Evolutionary conservation across 2,113 vertebrate species (phyloP).

Genomic region (Spea multiplicata): DNA sequence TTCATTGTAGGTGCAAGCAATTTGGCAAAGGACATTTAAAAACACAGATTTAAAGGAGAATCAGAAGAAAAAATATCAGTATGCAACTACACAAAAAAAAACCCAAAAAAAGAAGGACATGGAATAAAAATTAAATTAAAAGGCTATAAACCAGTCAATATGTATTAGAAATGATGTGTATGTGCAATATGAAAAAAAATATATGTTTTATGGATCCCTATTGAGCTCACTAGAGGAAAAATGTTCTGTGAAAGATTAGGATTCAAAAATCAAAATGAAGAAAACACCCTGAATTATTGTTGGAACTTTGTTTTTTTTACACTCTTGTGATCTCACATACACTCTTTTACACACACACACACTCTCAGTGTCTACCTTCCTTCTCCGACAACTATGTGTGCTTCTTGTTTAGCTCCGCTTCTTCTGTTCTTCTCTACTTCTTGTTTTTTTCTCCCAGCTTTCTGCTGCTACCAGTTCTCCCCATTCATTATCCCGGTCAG

Average conservation of each 20-base stretch:
- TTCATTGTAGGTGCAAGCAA: constrained; percentile 18
- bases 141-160: constrained; percentile 39
- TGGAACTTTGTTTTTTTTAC: no score
- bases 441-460: no score
- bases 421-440: no score
- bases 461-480: no score
- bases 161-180: constrained; percentile 36
- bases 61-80: constrained; percentile 27
- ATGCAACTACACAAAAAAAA: background rate
- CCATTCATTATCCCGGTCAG: no score
- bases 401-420: no score
- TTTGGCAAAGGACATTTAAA: constrained; percentile 33
- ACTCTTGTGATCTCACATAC: no score
- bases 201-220: constrained; percentile 18
- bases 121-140: constrained; percentile 21
- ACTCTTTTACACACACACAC: no score
- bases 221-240: background rate
- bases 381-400: no score
- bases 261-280: background rate
- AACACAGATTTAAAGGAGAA: constrained; percentile 18
- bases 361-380: no score
- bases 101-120: constrained; percentile 11
- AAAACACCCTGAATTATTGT: background rate
- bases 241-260: background rate
- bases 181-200: constrained; percentile 1